Conservation (phyloP, 2,797 vertebrate genomes). For the Eupleurogrammus muticus region DNA sequence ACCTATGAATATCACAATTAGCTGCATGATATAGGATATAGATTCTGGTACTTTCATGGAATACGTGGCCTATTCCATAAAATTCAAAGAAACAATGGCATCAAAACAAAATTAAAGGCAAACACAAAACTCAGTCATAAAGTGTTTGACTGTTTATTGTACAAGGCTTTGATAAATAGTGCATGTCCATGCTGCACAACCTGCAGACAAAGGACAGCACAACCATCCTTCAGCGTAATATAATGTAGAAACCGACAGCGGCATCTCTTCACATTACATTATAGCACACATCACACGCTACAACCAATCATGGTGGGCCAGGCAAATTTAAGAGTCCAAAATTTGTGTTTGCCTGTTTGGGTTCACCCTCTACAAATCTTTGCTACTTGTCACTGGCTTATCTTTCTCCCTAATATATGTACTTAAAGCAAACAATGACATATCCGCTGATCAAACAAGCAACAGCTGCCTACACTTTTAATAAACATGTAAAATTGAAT, state of each 20-base stretch:
- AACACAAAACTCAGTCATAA: conserved; percentile 57
- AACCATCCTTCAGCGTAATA: conserved; percentile 46
- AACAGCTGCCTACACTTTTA: conserved; percentile 47
- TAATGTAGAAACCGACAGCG: conserved; percentile 56
- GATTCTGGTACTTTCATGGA: conserved; percentile 33
- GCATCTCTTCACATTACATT: conserved; percentile 42
- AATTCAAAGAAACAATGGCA: conserved; percentile 43
- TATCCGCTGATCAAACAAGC: conserved; percentile 41
- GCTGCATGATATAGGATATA: conserved; percentile 11
- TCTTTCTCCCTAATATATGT: conserved; percentile 34
- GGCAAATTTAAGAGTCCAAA: conserved; percentile 35
- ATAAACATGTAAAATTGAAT: conserved; percentile 28
- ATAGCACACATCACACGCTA: conserved; percentile 45
- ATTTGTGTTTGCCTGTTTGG: conserved; percentile 53
- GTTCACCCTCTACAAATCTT: conserved; percentile 34
- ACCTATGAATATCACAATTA: conserved; percentile 26
- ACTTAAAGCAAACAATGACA: conserved; percentile 48
- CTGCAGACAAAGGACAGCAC: conserved; percentile 35
- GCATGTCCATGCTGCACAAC: neutral
- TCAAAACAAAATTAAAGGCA: conserved; percentile 37
- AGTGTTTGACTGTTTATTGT: conserved; percentile 23
- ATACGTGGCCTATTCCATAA: conserved; percentile 37
- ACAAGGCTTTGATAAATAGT: conserved; percentile 35
- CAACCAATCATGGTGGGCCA: conserved; percentile 26
- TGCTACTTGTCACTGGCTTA: conserved; percentile 32